phyloP scores from a whole-genome alignment of 92 coral and sea anemone species.

The Desmophyllum pertusum region DNA sequence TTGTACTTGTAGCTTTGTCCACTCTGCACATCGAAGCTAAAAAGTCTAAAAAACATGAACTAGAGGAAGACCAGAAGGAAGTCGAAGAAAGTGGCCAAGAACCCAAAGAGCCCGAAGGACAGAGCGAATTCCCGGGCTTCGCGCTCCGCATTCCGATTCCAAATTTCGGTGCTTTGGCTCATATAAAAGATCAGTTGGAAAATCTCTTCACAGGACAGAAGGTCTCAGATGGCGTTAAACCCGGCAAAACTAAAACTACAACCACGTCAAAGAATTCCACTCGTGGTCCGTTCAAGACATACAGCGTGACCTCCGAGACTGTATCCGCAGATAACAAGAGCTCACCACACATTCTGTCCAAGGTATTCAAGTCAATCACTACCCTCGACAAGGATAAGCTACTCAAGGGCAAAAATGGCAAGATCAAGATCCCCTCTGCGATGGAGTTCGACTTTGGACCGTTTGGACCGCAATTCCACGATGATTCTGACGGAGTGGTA shows the following conservation, averaged over 20 bases:
- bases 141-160: slow-evolving; percentile 81
- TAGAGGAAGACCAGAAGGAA: slow-evolving; percentile 11
- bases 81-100: slow-evolving; percentile 31
- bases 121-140: slow-evolving; percentile 61
- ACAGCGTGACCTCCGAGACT: slow-evolving; percentile 70
- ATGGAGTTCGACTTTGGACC: slow-evolving; percentile 46
- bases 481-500: slow-evolving; percentile 14
- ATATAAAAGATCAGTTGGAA: slow-evolving; percentile 52
- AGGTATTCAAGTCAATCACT: slow-evolving; percentile 70
- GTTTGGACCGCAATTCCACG: slow-evolving; percentile 10
- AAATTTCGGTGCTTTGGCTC: slow-evolving; percentile 62
- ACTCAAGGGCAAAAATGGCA: slow-evolving; percentile 45
- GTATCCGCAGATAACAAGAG: slow-evolving; percentile 76
- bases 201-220: slow-evolving; percentile 31
- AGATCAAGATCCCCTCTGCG: slow-evolving; percentile 14
- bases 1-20: slow-evolving; percentile 38
- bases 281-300: slow-evolving; percentile 78
- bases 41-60: slow-evolving; percentile 39
- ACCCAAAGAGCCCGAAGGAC: slow-evolving; percentile 26
- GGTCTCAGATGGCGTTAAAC: slow-evolving; percentile 4
- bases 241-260: slow-evolving; percentile 67
- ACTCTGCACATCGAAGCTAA: slow-evolving; percentile 61
- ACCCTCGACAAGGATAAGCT: slow-evolving; percentile 65
- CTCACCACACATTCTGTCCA: slow-evolving; percentile 62
- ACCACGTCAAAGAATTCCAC: slow-evolving; percentile 75